Evolutionary conservation across 2,113 vertebrate species (phyloP), one percentile per base, ranked within the genome.

Genomic region (Ranitomeya variabilis): DNA sequence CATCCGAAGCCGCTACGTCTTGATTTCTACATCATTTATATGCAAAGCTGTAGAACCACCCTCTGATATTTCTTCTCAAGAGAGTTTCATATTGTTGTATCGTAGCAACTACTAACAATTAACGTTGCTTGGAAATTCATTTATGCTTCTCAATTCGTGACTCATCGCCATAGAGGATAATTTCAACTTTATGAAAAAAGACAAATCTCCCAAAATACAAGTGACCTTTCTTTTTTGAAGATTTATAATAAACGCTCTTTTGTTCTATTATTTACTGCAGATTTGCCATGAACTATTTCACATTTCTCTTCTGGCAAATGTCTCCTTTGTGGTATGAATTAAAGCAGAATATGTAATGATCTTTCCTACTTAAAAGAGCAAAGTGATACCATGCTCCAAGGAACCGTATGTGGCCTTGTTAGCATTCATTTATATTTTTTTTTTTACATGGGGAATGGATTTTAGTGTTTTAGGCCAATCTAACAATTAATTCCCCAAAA

Each of bases 61-160:
- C 62, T 80, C n/a, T 57, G 76, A 87, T 87, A 81, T 88, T 77
- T 83, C 69, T 83, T 88, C 87, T 88, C 80, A 14, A 55, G 69
- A 77, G 87, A 83, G 45, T 74, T 82, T 83, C 52, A 83, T 76
- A 88, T 31, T 66, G 67, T 55, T 83, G 67, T 83, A 78, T 84
- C 87, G 23, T 84, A 89, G 87, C 87, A 89, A 89, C 81, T 78
- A 45, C 66, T 77, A 84, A 67, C 81, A 78, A 55, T 89, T 82
- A 81, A 71, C 52, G 19, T 51, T n/a, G 79, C 67, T 7, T 84
- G 80, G 69, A 84, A 37, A 77, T 83, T 64, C 57, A 62, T 84
- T 89, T 89, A 69, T 88, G 80, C 80, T 87, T 31, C 55, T 67
- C 23, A 69, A 54, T 64, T 31, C 45, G 55, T 89, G 87, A 89